phyloP scores from a whole-genome alignment of 1,140 invertebrate species.

The Heliconius himera region DNA sequence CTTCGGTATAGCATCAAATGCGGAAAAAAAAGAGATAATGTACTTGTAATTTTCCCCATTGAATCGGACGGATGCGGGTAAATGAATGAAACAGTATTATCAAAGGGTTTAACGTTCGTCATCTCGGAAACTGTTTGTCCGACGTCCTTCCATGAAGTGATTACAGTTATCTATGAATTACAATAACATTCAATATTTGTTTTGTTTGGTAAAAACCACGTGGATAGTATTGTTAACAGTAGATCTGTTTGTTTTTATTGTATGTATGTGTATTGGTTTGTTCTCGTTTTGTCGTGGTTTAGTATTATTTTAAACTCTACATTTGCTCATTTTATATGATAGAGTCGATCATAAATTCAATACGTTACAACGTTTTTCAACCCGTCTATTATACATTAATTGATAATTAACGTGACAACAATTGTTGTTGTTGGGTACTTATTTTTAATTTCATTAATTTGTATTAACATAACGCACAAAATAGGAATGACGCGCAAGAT shows the following conservation, averaged over 20 bases:
- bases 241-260: neutral
- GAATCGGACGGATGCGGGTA: neutral
- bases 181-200: slow-evolving; percentile 4
- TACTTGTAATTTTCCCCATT: no score
- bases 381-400: no score
- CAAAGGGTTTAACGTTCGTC: neutral
- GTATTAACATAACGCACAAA: no score
- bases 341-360: no score
- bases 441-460: no score
- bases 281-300: neutral
- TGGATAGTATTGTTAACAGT: neutral
- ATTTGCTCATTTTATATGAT: no score
- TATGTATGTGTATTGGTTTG: neutral
- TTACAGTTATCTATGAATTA: neutral
- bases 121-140: neutral
- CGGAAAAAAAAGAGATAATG: no score
- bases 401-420: no score
- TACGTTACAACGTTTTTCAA: no score
- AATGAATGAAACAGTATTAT: neutral
- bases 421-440: no score
- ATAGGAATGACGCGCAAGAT: no score
- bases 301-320: neutral
- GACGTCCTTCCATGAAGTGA: neutral
- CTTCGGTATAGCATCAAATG: no score
- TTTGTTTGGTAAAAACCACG: neutral